Conservation (phyloP, 1,140 invertebrate species). For the Zaprionus nigranus region DNA sequence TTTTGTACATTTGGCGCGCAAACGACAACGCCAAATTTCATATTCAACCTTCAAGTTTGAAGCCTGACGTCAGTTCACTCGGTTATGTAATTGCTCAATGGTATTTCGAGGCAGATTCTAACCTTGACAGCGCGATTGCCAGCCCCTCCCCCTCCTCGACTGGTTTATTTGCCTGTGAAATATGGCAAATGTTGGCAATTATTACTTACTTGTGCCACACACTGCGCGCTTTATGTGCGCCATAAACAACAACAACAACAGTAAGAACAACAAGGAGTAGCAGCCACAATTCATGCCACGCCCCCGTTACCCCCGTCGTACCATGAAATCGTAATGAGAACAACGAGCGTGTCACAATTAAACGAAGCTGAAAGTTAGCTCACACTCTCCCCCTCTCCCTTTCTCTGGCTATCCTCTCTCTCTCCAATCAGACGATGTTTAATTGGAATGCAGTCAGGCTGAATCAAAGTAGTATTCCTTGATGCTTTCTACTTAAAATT, state of each 20-base stretch:
- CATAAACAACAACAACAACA: constrained; percentile 53
- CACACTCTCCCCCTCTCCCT: neutral
- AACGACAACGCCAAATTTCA: constrained; percentile 15
- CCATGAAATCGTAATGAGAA: constrained; percentile 17
- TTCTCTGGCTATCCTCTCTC: neutral
- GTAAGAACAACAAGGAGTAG: neutral
- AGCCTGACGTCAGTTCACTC: constrained; percentile 44
- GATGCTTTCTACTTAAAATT: constrained; percentile 2
- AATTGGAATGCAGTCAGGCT: constrained; percentile 5
- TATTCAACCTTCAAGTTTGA: constrained; percentile 3
- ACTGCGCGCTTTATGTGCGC: constrained; percentile 55
- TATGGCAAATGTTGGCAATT: constrained; percentile 77
- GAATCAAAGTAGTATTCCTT: constrained; percentile 2
- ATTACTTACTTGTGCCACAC: constrained; percentile 62
- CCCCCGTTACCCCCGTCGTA: neutral
- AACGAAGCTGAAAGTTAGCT: constrained; percentile 25
- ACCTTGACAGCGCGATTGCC: constrained; percentile 44
- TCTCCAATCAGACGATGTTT: neutral
- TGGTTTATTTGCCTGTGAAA: constrained; percentile 77
- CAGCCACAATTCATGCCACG: neutral
- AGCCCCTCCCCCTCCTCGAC: neutral
- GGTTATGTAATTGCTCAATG: constrained; percentile 75
- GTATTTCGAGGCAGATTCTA: constrained; percentile 47
- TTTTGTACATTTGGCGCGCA: constrained; percentile 26
- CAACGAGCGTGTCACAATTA: constrained; percentile 40